Conservation (phyloP, 2,113 vertebrate genomes). For the Catharus bicknelli region DNA sequence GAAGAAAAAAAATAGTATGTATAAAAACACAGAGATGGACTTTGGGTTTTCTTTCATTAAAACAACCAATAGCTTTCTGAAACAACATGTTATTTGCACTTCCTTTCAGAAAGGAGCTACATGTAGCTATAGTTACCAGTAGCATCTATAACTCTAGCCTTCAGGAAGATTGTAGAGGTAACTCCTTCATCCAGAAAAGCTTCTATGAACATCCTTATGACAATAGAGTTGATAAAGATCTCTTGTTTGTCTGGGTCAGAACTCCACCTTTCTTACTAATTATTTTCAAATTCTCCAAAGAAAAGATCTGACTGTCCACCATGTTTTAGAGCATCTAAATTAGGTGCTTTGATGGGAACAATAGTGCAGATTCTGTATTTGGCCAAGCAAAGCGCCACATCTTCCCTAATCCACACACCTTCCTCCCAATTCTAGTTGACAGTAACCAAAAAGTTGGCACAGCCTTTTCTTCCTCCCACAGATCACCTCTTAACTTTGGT, state of each 20-base stretch:
- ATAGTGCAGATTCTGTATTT: neutral
- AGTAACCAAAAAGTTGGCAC: neutral
- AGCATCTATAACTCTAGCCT: conserved; percentile 18
- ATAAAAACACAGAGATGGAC: conserved; percentile 8
- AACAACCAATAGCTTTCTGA: conserved; percentile 31
- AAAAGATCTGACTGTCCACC: neutral
- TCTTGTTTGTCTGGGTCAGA: neutral
- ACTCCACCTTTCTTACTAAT: neutral
- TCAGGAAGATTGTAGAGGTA: conserved; percentile 39
- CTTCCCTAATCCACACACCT: neutral
- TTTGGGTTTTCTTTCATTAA: conserved; percentile 45
- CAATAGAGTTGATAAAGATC: neutral
- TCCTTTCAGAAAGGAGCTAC: conserved; percentile 37
- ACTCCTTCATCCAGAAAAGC: conserved; percentile 30
- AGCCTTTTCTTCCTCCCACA: neutral
- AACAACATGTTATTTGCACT: conserved; percentile 53
- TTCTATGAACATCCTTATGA: conserved; percentile 23
- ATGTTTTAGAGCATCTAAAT: neutral
- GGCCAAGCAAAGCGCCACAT: neutral
- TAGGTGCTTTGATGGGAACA: neutral
- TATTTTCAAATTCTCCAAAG: neutral
- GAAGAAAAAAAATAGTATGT: neutral
- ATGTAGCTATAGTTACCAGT: conserved; percentile 74
- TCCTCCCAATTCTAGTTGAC: neutral
- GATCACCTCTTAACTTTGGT: neutral